Evolutionary conservation across 1,140 invertebrate species (phyloP), one percentile per base, ranked within the genome.

Genomic region (Aphaenogaster ashmeadi): DNA sequence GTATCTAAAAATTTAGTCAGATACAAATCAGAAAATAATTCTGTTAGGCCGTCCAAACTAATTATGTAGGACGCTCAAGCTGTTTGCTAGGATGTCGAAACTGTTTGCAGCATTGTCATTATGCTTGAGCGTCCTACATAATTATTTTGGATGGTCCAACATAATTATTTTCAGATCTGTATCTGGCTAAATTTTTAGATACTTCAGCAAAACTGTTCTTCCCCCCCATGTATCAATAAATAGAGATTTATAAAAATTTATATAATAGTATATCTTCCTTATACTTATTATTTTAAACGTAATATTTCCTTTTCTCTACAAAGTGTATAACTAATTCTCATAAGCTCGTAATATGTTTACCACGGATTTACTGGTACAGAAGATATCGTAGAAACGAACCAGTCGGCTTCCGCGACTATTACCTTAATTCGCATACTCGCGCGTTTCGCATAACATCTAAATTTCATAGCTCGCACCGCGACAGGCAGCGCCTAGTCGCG

Each of bases 401-500:
- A 52, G 38, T 44, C 80, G 41, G 33, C 38, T 84, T 52, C 15
- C 21, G 36, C 41, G 54, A 74, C 52, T 60, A 50, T 84, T 84
- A 75, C 52, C 67, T 74, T 75, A 75, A 84, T 84, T 84, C 80
- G 36, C 78, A 13, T 36, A 81, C 64, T 71, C 47, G 80, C 54
- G 80, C 69, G 54, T 83, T 58, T 72, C 52, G 69, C 67, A 72
- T 84, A 86, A 86, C 52, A 69, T 81, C 41, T 67, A 80, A 80
- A 86, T 80, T 86, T 86, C 77, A 80, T 69, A 81, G 60, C 52
- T 81, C 77, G 64, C 18, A 36, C 60, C 50, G n/a, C 72, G 81
- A 85, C 83, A 86, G 83, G n/a, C n/a, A 86, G 38, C 11, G 33
- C 27, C 13, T 27, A 27, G 47, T 54, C 74, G 54, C 27, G 15